Percentiles rank a stretch among this genome's conserved stretches.
Conservation (phyloP, 2,113 vertebrate species). For the Mola mola region DNA sequence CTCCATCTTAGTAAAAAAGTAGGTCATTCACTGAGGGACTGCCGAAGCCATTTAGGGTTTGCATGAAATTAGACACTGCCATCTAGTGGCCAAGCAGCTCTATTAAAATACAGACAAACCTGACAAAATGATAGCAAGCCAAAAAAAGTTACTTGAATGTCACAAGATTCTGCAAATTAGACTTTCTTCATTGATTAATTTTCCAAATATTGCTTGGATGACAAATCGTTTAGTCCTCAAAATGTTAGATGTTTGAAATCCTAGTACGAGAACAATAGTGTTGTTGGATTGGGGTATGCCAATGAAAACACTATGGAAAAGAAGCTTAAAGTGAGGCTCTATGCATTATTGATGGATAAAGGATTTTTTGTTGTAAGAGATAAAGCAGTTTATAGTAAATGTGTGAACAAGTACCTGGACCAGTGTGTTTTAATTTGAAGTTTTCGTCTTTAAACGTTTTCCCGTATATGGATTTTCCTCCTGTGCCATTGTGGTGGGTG, state of each 20-base stretch:
- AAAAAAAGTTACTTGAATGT: too few species aligned
- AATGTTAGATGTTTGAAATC: too few species aligned
- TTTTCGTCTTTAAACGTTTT: slow-evolving; percentile 94
- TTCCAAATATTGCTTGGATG: too few species aligned
- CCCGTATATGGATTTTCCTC: slow-evolving; percentile 96
- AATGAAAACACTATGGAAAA: background rate
- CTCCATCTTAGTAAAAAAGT: slow-evolving; percentile 66
- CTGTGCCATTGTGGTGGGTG: slow-evolving; percentile 92
- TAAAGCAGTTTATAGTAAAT: background rate
- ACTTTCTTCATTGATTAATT: too few species aligned
- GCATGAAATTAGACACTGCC: slow-evolving; percentile 43
- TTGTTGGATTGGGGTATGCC: too few species aligned
- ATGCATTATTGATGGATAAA: background rate
- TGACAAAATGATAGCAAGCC: too few species aligned
- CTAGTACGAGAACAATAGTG: too few species aligned
- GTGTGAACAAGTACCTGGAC: slow-evolving; percentile 81
- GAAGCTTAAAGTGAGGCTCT: background rate
- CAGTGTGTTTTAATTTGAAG: slow-evolving; percentile 90
- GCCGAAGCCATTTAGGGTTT: slow-evolving; percentile 35
- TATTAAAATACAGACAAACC: background rate
- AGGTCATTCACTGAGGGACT: slow-evolving; percentile 71
- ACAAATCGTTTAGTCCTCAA: background rate
- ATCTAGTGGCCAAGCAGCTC: slow-evolving; percentile 68
- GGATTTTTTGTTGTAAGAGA: background rate
- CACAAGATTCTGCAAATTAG: too few species aligned